Evolutionary conservation across 64 coral and sea anemone genomes (phyloP).

Genomic region (Actinia equina): DNA sequence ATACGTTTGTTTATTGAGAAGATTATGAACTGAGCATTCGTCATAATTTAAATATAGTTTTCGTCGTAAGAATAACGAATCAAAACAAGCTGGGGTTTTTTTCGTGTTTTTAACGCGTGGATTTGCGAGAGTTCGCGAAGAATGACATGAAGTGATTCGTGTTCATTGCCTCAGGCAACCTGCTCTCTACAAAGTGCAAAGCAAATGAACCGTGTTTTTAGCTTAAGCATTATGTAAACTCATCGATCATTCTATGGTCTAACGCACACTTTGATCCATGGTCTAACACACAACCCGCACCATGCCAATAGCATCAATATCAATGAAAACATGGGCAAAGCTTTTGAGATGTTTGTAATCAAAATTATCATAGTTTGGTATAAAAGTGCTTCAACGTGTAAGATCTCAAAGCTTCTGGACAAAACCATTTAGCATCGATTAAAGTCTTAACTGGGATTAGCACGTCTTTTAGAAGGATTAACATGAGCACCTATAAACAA

Average conservation of each 20-base stretch:
- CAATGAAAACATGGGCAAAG: not conserved
- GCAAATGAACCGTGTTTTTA: not conserved
- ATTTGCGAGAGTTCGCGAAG: not conserved
- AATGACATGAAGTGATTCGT: not conserved
- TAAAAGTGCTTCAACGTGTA: not conserved
- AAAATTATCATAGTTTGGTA: not conserved
- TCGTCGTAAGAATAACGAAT: too few relatives aligned
- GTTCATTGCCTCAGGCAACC: not conserved
- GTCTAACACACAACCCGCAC: too few relatives aligned
- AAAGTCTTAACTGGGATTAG: conserved; percentile 9
- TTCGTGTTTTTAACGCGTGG: not conserved
- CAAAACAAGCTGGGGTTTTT: too few relatives aligned
- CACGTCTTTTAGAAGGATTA: not conserved
- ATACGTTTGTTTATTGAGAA: too few relatives aligned
- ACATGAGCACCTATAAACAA: not conserved
- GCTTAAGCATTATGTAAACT: not conserved
- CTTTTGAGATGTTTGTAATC: not conserved
- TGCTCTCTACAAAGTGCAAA: not conserved
- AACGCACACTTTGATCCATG: not conserved
- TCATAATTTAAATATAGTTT: too few relatives aligned
- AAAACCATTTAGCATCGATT: conserved; percentile 5
- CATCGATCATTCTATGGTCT: not conserved
- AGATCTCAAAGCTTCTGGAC: not conserved
- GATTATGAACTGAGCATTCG: too few relatives aligned
- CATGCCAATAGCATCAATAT: not conserved